Evolutionary conservation across 2,113 vertebrate genomes (phyloP), one percentile per base, ranked within the genome.

Genomic region (Callipepla californica): DNA sequence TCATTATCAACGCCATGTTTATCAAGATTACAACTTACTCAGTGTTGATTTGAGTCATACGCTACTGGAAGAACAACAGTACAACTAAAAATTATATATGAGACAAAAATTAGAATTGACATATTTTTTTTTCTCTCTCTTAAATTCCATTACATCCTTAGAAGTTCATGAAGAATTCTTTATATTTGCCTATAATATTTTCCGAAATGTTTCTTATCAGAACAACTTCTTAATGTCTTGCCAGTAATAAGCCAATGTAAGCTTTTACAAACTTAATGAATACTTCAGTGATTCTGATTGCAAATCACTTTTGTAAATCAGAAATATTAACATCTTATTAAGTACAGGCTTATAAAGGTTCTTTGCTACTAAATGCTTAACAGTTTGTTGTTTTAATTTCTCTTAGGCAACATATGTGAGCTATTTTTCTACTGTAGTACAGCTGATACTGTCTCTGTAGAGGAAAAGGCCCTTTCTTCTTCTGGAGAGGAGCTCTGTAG

Each of bases 241-340:
- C 85, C n/a, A 91, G 65, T 94, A 93, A 96, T 75, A 95, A 94
- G 19, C 14, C 13, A 47, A 69, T 58, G 94, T 42, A 87, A 93
- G 72, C 59, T 94, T 96, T 92, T 85, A 72, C 75, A 78, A 96
- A 89, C 20, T 79, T 94, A 92, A 96, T 96, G 79, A 93, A 92
- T 92, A 79, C 48, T 90, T 89, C 32, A 86, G 3, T 61, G 40
- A 83, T 88, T n/a, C 38, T 86, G 67, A 89, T 63, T 62, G 32
- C 6, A 85, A 92, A 93, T 69, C 23, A 87, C 19, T 92, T 78
- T 65, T 34, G 17, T 26, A 91, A 94, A 89, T 34, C 65, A 80
- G 22, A 76, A 63, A 90, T 95, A 91, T 69, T 38, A 77, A 66
- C 9, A 66, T 86, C 38, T 16, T 32, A 38, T 51, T 84, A 78